phyloP scores from a whole-genome alignment of 2,113 vertebrate species.

The Uropsilus gracilis region DNA sequence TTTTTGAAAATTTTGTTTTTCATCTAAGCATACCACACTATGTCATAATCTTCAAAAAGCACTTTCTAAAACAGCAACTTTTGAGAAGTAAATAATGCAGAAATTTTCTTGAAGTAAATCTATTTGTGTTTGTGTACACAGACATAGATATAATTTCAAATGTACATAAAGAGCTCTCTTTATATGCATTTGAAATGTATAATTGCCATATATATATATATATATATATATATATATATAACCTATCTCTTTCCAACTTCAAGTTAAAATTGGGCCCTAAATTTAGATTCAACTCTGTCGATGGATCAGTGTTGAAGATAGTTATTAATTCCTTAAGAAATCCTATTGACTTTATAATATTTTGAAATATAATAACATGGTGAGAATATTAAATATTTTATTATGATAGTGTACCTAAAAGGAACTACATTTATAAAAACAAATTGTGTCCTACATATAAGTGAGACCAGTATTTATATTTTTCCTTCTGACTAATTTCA shows the following conservation, averaged over 20 bases:
- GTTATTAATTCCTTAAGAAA: neutral
- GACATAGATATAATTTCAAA: too few species aligned
- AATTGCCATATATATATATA: too few species aligned
- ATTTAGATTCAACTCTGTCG: neutral
- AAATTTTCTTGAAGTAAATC: conserved; percentile 19
- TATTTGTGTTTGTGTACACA: neutral
- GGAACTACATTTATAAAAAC: neutral
- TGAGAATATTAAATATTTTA: neutral
- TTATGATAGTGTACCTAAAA: neutral
- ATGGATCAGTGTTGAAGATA: conserved; percentile 41
- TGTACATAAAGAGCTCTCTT: too few species aligned
- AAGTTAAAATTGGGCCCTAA: conserved; percentile 36
- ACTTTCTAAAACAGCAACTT: conserved; percentile 48
- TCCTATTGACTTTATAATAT: neutral
- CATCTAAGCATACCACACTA: neutral
- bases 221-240: too few species aligned
- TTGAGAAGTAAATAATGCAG: conserved; percentile 56
- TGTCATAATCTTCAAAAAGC: conserved; percentile 34
- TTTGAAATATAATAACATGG: neutral
- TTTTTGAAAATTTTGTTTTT: conserved; percentile 60
- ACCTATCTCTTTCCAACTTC: neutral
- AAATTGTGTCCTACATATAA: too few species aligned
- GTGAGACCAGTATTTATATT: too few species aligned
- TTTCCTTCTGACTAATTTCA: too few species aligned
- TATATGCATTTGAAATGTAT: too few species aligned